These are phyloP conservation scores for Agonopterix heracliana DNA, from an alignment of 2,888 invertebrate species.

Conservation along the genomic window DNA sequence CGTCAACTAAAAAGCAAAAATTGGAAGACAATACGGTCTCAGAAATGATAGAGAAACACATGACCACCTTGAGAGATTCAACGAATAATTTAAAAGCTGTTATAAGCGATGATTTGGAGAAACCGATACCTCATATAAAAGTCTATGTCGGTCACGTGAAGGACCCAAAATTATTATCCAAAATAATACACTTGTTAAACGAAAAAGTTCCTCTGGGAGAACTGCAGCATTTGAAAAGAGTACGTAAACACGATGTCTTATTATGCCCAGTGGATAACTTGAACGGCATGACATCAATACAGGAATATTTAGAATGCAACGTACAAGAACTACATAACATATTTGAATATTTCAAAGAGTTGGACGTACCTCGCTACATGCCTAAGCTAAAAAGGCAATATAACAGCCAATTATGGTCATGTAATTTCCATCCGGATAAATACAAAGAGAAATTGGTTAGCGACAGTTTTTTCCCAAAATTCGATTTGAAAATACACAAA, in stretches of 20 bases:
- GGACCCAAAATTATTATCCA: slow-evolving; percentile 78
- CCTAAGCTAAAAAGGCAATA: slow-evolving; percentile 83
- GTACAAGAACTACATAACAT: slow-evolving; percentile 63
- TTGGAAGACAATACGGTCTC: slow-evolving; percentile 5
- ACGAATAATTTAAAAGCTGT: slow-evolving; percentile 62
- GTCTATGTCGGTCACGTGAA: slow-evolving; percentile 78
- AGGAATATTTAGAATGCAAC: slow-evolving; percentile 48
- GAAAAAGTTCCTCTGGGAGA: slow-evolving; percentile 75
- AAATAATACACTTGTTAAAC: slow-evolving; percentile 76
- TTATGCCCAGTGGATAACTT: slow-evolving; percentile 54
- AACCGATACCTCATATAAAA: slow-evolving; percentile 65
- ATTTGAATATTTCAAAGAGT: slow-evolving; percentile 70
- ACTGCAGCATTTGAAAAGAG: slow-evolving; percentile 84
- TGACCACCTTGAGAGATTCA: slow-evolving; percentile 29
- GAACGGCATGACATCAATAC: slow-evolving; percentile 40
- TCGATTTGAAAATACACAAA: slow-evolving; percentile 73
- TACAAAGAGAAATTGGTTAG: slow-evolving; percentile 81
- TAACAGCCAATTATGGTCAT: slow-evolving; percentile 83
- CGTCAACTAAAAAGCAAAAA: slow-evolving; percentile 43
- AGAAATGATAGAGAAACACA: slow-evolving; percentile 32
- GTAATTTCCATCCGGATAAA: slow-evolving; percentile 89
- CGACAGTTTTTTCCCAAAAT: slow-evolving; percentile 75
- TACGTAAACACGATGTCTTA: slow-evolving; percentile 77
- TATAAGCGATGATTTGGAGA: slow-evolving; percentile 69
- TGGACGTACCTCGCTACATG: slow-evolving; percentile 76